phyloP scores from a whole-genome alignment of 2,888 invertebrate species.

The Ophion ellenae region DNA sequence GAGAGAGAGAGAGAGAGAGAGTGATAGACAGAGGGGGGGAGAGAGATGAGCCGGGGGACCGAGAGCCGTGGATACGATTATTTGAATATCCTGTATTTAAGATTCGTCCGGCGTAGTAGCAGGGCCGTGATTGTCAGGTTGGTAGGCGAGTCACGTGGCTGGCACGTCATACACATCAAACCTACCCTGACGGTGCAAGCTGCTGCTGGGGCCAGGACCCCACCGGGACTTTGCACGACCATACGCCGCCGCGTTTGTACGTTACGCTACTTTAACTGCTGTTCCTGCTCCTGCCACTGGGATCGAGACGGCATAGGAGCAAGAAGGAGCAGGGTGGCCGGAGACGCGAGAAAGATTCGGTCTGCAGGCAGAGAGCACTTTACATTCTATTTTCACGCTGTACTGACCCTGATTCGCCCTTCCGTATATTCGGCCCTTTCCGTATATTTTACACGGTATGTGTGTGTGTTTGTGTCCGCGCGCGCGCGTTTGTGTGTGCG shows the following conservation, averaged over 20 bases:
- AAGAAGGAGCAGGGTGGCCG: constrained; percentile 16
- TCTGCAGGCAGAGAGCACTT: constrained; percentile 72
- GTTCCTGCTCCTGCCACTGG: constrained; percentile 25
- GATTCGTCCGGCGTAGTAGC: constrained; percentile 81
- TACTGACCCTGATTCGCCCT: constrained; percentile 75
- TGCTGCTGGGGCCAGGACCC: constrained; percentile 58
- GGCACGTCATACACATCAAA: constrained; percentile 84
- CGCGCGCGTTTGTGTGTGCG: too few relatives aligned
- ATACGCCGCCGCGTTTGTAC: constrained; percentile 18
- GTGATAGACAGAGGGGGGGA: too few relatives aligned
- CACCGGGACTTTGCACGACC: constrained; percentile 46
- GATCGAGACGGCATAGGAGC: constrained; percentile 20
- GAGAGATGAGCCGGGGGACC: constrained; percentile 19
- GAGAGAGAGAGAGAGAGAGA: constrained; percentile 8
- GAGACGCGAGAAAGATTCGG: constrained; percentile 63
- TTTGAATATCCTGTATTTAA: constrained; percentile 83
- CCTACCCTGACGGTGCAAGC: constrained; percentile 74
- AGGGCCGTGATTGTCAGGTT: constrained; percentile 82
- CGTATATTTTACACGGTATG: not conserved
- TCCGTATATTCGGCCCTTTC: too few relatives aligned
- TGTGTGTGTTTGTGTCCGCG: too few relatives aligned
- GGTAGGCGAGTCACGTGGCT: constrained; percentile 81
- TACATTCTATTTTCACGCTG: constrained; percentile 83
- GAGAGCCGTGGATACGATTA: constrained; percentile 71
- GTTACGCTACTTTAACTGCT: constrained; percentile 57